Conservation (phyloP, 2,888 invertebrate genomes). For the Cyclophora albipunctata region DNA sequence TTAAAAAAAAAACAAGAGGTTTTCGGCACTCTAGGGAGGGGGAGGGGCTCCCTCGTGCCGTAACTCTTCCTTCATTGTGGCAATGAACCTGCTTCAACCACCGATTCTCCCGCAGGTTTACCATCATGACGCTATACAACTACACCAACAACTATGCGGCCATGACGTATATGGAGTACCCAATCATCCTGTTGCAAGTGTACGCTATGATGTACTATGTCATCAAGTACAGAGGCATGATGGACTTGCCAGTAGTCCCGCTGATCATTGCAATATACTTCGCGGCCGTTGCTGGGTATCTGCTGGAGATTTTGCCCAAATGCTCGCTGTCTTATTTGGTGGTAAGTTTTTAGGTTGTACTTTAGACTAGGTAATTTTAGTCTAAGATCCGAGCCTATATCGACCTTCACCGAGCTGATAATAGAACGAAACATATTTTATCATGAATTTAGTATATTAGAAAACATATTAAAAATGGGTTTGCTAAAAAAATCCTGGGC, state of each 20-base stretch:
- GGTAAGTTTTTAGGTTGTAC: slow-evolving; percentile 63
- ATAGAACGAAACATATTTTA: no score
- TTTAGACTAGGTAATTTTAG: no score
- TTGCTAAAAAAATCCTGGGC: no score
- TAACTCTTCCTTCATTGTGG: no score
- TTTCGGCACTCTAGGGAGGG: no score
- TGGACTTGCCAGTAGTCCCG: slow-evolving; percentile 55
- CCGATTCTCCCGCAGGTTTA: slow-evolving; percentile 75
- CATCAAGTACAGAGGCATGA: slow-evolving; percentile 77
- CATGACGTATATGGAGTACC: slow-evolving; percentile 89
- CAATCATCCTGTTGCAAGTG: slow-evolving; percentile 85
- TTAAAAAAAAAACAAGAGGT: no score
- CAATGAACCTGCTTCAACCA: no score
- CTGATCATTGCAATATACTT: slow-evolving; percentile 43
- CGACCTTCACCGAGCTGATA: no score
- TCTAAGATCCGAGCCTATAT: no score
- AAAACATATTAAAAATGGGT: no score
- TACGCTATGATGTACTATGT: slow-evolving; percentile 82
- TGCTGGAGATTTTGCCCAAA: slow-evolving; percentile 53
- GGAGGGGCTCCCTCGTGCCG: no score
- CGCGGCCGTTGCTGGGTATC: slow-evolving; percentile 34
- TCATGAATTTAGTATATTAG: no score
- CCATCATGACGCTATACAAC: slow-evolving; percentile 88
- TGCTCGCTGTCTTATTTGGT: slow-evolving; percentile 75
- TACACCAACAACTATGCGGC: slow-evolving; percentile 82